phyloP scores from a whole-genome alignment of 2,888 invertebrate genomes.

The Stenurella melanura region DNA sequence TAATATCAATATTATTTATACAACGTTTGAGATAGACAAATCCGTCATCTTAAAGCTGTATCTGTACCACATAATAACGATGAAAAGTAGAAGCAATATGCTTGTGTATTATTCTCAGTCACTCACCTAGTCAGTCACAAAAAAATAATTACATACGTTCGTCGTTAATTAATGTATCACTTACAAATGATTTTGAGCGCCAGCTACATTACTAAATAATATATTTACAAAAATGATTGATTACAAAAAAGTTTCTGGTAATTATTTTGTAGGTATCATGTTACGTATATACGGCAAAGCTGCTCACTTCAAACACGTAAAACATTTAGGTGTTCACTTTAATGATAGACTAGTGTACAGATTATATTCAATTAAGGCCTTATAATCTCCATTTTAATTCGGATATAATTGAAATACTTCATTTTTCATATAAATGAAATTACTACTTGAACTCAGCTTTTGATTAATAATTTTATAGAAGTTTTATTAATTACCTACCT shows the following conservation, averaged over 20 bases:
- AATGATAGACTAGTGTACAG: constrained; percentile 35
- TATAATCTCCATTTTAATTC: constrained; percentile 40
- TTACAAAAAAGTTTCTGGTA: constrained; percentile 35
- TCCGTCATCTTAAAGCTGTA: neutral
- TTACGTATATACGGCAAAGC: neutral
- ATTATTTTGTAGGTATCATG: constrained; percentile 29
- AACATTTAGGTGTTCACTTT: constrained; percentile 37
- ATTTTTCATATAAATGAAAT: constrained; percentile 37
- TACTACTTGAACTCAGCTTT: constrained; percentile 22
- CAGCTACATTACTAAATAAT: constrained; percentile 41
- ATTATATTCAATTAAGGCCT: constrained; percentile 35
- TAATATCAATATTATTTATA: neutral
- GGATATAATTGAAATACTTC: constrained; percentile 35
- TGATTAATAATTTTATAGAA: constrained; percentile 15
- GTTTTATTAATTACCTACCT: constrained; percentile 32
- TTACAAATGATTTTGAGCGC: constrained; percentile 41
- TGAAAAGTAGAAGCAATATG: constrained; percentile 16
- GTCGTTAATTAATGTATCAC: constrained; percentile 47
- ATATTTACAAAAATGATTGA: constrained; percentile 49
- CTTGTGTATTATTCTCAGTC: constrained; percentile 14
- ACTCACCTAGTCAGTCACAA: constrained; percentile 17
- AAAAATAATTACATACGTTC: constrained; percentile 30
- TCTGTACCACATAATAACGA: neutral
- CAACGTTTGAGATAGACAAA: neutral
- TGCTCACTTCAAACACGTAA: neutral